Conservation (phyloP, 2,113 vertebrate genomes). For the Leuciscus idus region DNA sequence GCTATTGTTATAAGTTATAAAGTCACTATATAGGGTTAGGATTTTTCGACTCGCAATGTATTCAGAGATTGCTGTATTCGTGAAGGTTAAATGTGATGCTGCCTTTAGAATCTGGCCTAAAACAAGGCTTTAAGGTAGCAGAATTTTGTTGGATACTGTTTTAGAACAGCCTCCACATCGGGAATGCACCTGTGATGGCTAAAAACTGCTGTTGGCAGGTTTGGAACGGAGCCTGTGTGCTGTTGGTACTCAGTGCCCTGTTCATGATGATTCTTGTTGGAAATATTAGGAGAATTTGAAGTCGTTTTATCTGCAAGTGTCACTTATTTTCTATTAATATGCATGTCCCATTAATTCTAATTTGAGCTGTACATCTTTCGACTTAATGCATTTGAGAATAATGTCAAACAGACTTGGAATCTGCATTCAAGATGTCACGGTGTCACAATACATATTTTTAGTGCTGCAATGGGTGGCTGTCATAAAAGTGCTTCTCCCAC, state of each 20-base stretch:
- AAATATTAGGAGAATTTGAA: background rate
- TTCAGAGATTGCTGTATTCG: background rate
- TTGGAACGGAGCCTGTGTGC: background rate
- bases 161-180: background rate
- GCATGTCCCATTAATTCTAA: background rate
- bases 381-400: constrained; percentile 2
- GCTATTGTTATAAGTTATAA: too few species aligned
- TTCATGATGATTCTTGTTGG: background rate
- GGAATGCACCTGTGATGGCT: background rate
- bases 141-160: background rate
- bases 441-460: constrained; percentile 16
- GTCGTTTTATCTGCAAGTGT: background rate
- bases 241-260: background rate
- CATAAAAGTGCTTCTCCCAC: background rate
- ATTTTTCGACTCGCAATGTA: background rate
- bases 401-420: background rate
- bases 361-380: background rate
- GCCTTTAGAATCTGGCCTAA: background rate
- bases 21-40: background rate
- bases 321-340: constrained; percentile 9
- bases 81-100: background rate
- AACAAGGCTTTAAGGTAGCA: background rate
- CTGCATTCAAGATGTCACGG: background rate
- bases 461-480: background rate
- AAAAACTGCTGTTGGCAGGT: background rate